Percentiles rank a stretch among this genome's conserved stretches.
Conservation (phyloP, 1,140 invertebrate species). For the Ruditapes philippinarum region DNA sequence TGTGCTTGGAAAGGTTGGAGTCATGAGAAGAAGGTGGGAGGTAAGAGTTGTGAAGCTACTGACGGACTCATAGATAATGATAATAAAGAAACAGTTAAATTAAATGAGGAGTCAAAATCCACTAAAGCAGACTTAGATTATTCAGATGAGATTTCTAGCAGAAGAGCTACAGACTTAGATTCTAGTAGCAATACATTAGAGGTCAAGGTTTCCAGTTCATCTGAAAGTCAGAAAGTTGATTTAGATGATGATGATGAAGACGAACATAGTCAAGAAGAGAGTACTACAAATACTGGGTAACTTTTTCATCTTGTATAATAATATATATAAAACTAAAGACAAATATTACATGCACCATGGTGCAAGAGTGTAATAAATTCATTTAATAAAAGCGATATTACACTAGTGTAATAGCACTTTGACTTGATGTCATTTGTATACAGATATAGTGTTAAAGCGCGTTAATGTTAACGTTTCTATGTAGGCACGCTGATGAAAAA, state of each 20-base stretch:
- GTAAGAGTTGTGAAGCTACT: neutral
- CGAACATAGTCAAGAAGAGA: neutral
- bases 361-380: no score
- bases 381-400: no score
- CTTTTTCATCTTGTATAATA: neutral
- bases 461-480: no score
- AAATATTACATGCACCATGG: no score
- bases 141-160: neutral
- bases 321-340: no score
- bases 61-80: neutral
- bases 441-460: no score
- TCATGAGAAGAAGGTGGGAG: slow-evolving; percentile 11
- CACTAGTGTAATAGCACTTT: no score
- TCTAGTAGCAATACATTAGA: neutral
- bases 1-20: slow-evolving; percentile 88
- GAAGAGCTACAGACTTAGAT: neutral
- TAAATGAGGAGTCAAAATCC: neutral
- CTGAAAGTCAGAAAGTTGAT: neutral
- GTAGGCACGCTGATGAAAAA: no score
- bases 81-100: neutral
- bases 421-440: no score
- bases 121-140: neutral
- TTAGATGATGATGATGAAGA: slow-evolving; percentile 2
- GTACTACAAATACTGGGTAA: neutral
- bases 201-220: neutral